Evolutionary conservation across 2,113 vertebrate genomes (phyloP).

Genomic region (Crotalus tigris): DNA sequence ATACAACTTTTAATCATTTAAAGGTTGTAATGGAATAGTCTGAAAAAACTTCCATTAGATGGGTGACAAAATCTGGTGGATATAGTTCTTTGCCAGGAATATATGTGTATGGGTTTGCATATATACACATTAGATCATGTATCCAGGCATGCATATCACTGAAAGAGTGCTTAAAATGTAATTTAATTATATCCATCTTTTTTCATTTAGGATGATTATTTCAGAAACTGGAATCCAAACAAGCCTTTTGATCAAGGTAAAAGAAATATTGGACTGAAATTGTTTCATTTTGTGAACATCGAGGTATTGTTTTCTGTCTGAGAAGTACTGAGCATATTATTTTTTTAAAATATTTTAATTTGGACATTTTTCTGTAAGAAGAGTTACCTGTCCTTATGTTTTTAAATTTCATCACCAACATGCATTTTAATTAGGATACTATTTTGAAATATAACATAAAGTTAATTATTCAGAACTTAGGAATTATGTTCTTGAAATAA

Average conservation of each 20-base stretch:
- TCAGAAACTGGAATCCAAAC: constrained; percentile 83
- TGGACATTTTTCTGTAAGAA: not conserved
- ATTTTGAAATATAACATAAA: not conserved
- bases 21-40: not conserved
- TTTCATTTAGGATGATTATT: constrained; percentile 77
- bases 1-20: not conserved
- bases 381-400: not conserved
- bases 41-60: not conserved
- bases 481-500: constrained; percentile 24
- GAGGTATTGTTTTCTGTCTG: not conserved
- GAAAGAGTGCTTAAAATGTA: constrained; percentile 34
- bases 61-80: not conserved
- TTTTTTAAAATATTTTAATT: not conserved
- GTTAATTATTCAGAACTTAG: rapidly evolving
- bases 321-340: not conserved
- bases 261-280: constrained; percentile 15
- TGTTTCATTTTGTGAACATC: not conserved
- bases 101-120: not conserved
- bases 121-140: not conserved
- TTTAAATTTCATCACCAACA: not conserved
- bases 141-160: not conserved
- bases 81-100: not conserved
- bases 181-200: constrained; percentile 44
- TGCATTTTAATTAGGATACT: constrained; percentile 11
- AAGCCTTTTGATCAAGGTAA: constrained; percentile 85